These are phyloP conservation scores for Synanthedon tipuliformis DNA, from an alignment of 2,888 invertebrate species.

Conservation along the genomic window DNA sequence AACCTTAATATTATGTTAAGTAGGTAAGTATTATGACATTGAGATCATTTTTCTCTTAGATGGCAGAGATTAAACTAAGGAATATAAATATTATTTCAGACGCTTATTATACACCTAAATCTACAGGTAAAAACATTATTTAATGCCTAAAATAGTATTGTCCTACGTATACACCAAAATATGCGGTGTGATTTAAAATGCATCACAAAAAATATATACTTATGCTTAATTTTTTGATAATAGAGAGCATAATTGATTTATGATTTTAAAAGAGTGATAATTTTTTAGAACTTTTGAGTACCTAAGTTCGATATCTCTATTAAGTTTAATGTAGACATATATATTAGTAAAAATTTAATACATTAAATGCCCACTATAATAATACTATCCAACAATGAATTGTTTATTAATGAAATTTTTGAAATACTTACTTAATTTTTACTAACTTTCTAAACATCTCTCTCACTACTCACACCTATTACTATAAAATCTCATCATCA, in stretches of 20 bases:
- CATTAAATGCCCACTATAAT: too few relatives aligned
- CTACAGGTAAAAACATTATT: conserved; percentile 6
- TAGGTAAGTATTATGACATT: not conserved
- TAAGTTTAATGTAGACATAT: too few relatives aligned
- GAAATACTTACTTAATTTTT: too few relatives aligned
- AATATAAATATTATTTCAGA: not conserved
- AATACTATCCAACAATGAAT: too few relatives aligned
- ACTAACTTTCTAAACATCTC: not conserved
- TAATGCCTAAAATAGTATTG: conserved; percentile 11
- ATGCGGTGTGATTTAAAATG: not conserved
- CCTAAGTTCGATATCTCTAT: too few relatives aligned
- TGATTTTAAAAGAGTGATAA: too few relatives aligned
- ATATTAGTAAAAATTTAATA: too few relatives aligned
- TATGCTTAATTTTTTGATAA: not conserved
- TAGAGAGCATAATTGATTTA: not conserved
- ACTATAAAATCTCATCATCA: conserved; percentile 16
- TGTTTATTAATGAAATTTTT: too few relatives aligned
- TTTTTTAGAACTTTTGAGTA: too few relatives aligned
- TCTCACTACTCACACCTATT: not conserved
- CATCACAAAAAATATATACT: not conserved
- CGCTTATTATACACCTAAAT: not conserved
- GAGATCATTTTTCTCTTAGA: not conserved
- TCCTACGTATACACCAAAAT: conserved; percentile 9
- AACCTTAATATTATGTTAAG: too few relatives aligned
- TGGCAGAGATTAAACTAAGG: not conserved